Conservation (phyloP, 2,888 invertebrate species). For the Hypomecis punctinalis region DNA sequence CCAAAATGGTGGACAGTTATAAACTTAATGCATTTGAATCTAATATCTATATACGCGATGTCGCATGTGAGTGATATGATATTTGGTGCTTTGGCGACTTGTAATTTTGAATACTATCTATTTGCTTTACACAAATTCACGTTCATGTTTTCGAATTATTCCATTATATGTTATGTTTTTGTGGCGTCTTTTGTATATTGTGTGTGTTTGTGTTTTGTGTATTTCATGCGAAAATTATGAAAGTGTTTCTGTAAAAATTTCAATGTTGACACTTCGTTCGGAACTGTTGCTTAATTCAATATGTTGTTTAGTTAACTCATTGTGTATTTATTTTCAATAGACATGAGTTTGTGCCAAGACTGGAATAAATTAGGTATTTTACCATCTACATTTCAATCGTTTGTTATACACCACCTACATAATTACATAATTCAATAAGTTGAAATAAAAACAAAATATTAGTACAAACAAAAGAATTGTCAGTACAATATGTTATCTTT, state of each 20-base stretch:
- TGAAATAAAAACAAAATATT: too few relatives aligned
- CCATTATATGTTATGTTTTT: neutral
- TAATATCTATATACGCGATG: neutral
- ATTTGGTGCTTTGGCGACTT: neutral
- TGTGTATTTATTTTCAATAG: too few relatives aligned
- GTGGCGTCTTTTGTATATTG: constrained; percentile 4
- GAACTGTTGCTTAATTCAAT: neutral
- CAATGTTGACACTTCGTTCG: neutral
- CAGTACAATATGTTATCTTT: too few relatives aligned
- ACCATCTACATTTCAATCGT: too few relatives aligned
- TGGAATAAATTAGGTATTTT: too few relatives aligned
- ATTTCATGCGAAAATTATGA: neutral
- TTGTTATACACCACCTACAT: too few relatives aligned
- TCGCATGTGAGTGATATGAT: neutral
- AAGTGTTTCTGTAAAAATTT: neutral
- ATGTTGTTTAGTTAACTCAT: too few relatives aligned
- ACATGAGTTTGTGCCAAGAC: too few relatives aligned
- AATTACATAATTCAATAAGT: too few relatives aligned
- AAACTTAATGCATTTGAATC: neutral
- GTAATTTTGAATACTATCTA: neutral
- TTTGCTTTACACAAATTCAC: neutral
- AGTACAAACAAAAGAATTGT: too few relatives aligned
- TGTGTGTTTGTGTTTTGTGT: neutral
- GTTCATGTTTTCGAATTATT: neutral
- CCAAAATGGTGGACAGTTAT: neutral